Base-by-base conservation (phyloP, 2,797 vertebrate species). In the Anguilla obscura region DNA sequence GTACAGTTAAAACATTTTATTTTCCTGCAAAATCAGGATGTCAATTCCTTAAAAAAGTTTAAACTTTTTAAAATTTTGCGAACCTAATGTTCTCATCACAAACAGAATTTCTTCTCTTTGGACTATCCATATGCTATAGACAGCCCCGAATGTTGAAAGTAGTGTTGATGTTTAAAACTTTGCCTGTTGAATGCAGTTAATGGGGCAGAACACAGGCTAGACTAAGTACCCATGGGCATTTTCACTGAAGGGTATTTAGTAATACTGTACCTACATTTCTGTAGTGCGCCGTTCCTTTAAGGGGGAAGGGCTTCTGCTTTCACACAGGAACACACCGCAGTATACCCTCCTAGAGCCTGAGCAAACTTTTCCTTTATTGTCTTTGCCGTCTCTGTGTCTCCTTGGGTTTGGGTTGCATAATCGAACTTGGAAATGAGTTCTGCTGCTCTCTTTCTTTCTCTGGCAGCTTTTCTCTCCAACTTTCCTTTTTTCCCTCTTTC, bases 351-450 rank as follows among this genome's bases (percentile, higher is more conserved):
- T 50, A 90, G 48, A 63, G 50, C 33, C 48, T 89, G 50, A 76
- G 85, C 91, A 92, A 90, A 91, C 91, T 91, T 92, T 92, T 89
- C 91, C 91, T 90, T 85, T 82, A 90, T 89, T 88, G 87, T 93
- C 90, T 90, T 90, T 91, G 88, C 85, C 45, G 86, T 88, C 91
- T 92, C 90, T 93, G 93, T 50, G 87, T 88, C 91, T 93, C 90
- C 93, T 93, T 74, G 40, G 85, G 54, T 85, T 84, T n/a, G 40
- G 24, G 79, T 84, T 50, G 48, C 87, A 84, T 50, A 86, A 71
- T 84, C 33, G 36, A 30, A 18, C 52, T 84, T 83, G 45, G 79
- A 84, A 45, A 84, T 33, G 48, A 50, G 24, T 24, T 36, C 36
- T 56, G 5, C 45, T 63, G 45, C 56, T 79, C 56, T 86, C 74